These are phyloP conservation scores for Metopia argyrocephala DNA, from an alignment of 2,888 invertebrate species.

Conservation along the genomic window DNA sequence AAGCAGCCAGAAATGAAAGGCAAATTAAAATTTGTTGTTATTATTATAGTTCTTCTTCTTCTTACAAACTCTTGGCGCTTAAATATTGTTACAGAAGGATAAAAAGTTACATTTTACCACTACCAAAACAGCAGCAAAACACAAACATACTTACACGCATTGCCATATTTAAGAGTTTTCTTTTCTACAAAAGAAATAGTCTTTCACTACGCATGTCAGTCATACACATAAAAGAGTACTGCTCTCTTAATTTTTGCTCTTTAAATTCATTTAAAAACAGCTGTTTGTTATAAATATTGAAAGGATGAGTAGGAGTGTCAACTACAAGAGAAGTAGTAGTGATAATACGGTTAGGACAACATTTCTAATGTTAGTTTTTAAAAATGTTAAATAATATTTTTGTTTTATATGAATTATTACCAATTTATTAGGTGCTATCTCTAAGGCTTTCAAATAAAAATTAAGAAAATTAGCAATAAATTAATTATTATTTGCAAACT, in stretches of 20 bases:
- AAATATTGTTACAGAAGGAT: not conserved
- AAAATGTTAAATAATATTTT: too few species aligned
- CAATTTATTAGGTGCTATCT: too few species aligned
- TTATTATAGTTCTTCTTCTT: slow-evolving; percentile 4
- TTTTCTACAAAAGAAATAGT: not conserved
- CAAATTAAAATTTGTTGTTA: slow-evolving; percentile 49
- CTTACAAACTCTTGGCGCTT: too few species aligned
- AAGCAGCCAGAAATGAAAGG: slow-evolving; percentile 60
- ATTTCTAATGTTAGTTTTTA: too few species aligned
- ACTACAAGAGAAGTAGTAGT: too few species aligned
- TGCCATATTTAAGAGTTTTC: slow-evolving; percentile 29
- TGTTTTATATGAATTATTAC: too few species aligned
- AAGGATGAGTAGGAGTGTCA: too few species aligned
- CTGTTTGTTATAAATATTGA: slow-evolving; percentile 52
- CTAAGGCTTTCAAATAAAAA: too few species aligned
- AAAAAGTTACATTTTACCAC: slow-evolving; percentile 1
- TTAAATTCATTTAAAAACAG: slow-evolving; percentile 48
- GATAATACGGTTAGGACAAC: too few species aligned
- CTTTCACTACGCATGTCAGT: slow-evolving; percentile 12
- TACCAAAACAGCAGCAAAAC: not conserved
- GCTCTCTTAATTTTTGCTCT: not conserved
- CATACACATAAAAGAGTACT: not conserved
- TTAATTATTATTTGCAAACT: too few species aligned
- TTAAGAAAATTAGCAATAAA: too few species aligned
- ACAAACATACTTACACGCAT: not conserved